phyloP scores from a whole-genome alignment of 2,888 invertebrate genomes.

The Celastrina argiolus region DNA sequence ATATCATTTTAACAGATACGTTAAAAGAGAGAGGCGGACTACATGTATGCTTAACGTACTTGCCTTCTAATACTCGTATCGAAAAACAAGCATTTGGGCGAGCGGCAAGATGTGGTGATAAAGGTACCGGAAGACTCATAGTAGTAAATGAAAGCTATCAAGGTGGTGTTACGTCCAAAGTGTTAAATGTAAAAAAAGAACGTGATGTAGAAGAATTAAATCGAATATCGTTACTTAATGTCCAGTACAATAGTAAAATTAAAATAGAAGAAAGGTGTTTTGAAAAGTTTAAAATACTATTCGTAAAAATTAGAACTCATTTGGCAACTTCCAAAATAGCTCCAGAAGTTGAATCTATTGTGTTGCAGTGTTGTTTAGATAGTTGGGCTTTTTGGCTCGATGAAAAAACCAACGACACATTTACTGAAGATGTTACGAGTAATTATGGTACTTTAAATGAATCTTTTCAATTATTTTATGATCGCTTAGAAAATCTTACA shows the following conservation, averaged over 20 bases:
- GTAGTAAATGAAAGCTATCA: neutral
- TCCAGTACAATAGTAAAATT: conserved; percentile 17
- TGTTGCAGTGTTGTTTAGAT: conserved; percentile 24
- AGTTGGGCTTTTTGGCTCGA: conserved; percentile 24
- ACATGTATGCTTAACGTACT: conserved; percentile 21
- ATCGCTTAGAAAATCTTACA: neutral
- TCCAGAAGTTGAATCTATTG: conserved; percentile 16
- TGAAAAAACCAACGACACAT: conserved; percentile 3
- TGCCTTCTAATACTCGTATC: conserved; percentile 20
- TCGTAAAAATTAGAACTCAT: conserved; percentile 16
- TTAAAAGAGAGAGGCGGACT: conserved; percentile 19
- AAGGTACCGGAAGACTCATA: conserved; percentile 21
- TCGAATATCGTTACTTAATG: conserved; percentile 14
- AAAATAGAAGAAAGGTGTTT: conserved; percentile 22
- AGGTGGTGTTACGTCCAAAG: conserved; percentile 14
- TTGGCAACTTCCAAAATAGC: neutral
- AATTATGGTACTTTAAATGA: conserved; percentile 5
- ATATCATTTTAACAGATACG: conserved; percentile 19
- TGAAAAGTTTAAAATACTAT: conserved; percentile 8
- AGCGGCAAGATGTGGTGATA: conserved; percentile 23
- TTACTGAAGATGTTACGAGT: neutral
- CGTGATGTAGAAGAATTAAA: conserved; percentile 20
- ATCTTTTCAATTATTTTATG: conserved; percentile 2
- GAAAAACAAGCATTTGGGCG: conserved; percentile 23
- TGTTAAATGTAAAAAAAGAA: conserved; percentile 22